Evolutionary conservation across 2,888 invertebrate species (phyloP).

Genomic region (Napeogenes inachia): DNA sequence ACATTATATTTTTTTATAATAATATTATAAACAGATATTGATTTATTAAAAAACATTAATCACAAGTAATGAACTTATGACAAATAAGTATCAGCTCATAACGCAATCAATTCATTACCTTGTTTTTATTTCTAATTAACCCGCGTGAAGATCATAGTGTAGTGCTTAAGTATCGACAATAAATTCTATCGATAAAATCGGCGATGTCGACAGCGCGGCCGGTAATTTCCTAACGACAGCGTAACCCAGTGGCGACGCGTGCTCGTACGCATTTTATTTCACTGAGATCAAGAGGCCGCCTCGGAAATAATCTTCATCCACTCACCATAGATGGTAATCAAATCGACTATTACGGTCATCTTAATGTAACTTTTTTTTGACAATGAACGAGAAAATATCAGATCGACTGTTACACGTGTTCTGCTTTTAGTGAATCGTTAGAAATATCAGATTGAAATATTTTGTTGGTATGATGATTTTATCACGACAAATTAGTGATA

Average conservation of each 20-base stretch:
- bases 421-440: constrained; percentile 28
- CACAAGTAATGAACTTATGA: too few relatives aligned
- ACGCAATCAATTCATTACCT: constrained; percentile 30
- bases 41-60: too few relatives aligned
- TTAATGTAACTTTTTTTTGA: constrained; percentile 67
- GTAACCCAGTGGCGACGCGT: constrained; percentile 76
- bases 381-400: constrained; percentile 52
- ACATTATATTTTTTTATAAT: too few relatives aligned
- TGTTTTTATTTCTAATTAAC: constrained; percentile 40
- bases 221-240: constrained; percentile 74
- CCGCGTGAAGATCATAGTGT: constrained; percentile 42
- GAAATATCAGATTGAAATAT: constrained; percentile 29
- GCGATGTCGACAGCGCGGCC: constrained; percentile 65
- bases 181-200: constrained; percentile 78
- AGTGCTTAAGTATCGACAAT: constrained; percentile 64
- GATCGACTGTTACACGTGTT: constrained; percentile 38
- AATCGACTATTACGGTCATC: constrained; percentile 69
- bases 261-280: constrained; percentile 74
- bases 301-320: constrained; percentile 74
- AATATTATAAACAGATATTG: too few relatives aligned
- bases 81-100: constrained; percentile 7
- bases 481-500: constrained; percentile 9
- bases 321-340: constrained; percentile 76
- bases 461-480: constrained; percentile 9
- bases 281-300: constrained; percentile 66